These are phyloP conservation scores for Microdon myrmicae DNA, from an alignment of 2,888 invertebrate species.

Conservation along the genomic window DNA sequence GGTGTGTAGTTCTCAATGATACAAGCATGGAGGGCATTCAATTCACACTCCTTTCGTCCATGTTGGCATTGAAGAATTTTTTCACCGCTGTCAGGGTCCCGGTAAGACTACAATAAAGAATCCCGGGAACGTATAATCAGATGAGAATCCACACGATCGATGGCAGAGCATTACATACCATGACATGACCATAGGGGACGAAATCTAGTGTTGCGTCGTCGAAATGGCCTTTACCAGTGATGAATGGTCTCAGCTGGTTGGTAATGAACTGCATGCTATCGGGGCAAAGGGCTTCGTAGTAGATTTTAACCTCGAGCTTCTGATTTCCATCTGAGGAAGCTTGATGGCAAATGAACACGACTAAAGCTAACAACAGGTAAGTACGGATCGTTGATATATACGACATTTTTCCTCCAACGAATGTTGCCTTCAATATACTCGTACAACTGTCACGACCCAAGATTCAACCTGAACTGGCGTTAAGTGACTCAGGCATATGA, in stretches of 20 bases:
- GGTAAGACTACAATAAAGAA: conserved; percentile 16
- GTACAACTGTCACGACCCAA: no score
- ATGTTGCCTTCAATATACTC: no score
- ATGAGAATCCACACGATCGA: background rate
- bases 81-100: conserved; percentile 53
- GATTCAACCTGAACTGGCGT: no score
- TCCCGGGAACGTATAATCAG: background rate
- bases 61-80: conserved; percentile 61
- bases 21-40: conserved; percentile 64
- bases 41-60: conserved; percentile 60
- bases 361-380: no score
- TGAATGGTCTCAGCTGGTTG: conserved; percentile 57
- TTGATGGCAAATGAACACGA: background rate
- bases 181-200: conserved; percentile 64
- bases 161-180: conserved; percentile 57
- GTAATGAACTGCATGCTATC: conserved; percentile 62
- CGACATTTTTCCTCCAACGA: no score
- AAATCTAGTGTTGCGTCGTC: conserved; percentile 58
- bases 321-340: conserved; percentile 1
- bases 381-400: no score
- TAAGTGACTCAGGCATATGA: no score
- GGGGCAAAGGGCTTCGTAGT: conserved; percentile 64
- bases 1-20: conserved; percentile 59
- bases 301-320: conserved; percentile 59
- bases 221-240: conserved; percentile 57